These are phyloP conservation scores for Beris morrisii DNA, from an alignment of 2,888 invertebrate genomes.

Conservation along the genomic window DNA sequence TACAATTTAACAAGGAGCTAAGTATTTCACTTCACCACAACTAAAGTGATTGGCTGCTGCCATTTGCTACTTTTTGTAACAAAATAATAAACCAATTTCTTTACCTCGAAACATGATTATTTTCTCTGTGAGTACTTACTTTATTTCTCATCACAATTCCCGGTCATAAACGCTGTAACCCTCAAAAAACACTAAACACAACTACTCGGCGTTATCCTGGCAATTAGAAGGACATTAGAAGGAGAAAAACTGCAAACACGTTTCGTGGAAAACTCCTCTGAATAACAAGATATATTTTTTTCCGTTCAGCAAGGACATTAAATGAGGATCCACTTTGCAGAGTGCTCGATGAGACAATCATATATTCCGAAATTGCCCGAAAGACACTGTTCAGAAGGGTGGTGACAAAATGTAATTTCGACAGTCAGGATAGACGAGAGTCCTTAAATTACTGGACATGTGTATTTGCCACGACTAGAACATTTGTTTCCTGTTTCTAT, in stretches of 20 bases:
- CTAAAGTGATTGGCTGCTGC: too few relatives aligned
- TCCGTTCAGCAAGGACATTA: constrained; percentile 15
- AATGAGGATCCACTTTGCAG: constrained; percentile 15
- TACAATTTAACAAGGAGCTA: too few relatives aligned
- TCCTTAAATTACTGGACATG: constrained; percentile 30
- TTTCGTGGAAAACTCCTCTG: not conserved
- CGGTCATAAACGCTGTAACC: not conserved
- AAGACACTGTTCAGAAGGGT: constrained; percentile 9
- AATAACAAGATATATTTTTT: too few relatives aligned
- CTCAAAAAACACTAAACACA: constrained; percentile 12
- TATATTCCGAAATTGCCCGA: constrained; percentile 8
- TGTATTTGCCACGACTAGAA: constrained; percentile 10
- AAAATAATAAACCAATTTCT: too few relatives aligned
- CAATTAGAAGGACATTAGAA: constrained; percentile 13
- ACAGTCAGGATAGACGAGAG: constrained; percentile 17
- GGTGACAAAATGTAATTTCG: constrained; percentile 30
- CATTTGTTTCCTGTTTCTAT: constrained; percentile 18
- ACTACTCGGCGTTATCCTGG: constrained; percentile 6
- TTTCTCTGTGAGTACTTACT: too few relatives aligned
- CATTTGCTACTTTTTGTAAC: too few relatives aligned
- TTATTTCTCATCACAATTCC: too few relatives aligned
- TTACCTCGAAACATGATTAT: too few relatives aligned
- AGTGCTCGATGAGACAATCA: constrained; percentile 10
- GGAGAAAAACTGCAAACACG: constrained; percentile 6
- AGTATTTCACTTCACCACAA: too few relatives aligned